Percentiles rank a stretch among this genome's conserved stretches.
Conservation (phyloP, 2,797 vertebrate species). For the Microctenopoma stevenorrisi region DNA sequence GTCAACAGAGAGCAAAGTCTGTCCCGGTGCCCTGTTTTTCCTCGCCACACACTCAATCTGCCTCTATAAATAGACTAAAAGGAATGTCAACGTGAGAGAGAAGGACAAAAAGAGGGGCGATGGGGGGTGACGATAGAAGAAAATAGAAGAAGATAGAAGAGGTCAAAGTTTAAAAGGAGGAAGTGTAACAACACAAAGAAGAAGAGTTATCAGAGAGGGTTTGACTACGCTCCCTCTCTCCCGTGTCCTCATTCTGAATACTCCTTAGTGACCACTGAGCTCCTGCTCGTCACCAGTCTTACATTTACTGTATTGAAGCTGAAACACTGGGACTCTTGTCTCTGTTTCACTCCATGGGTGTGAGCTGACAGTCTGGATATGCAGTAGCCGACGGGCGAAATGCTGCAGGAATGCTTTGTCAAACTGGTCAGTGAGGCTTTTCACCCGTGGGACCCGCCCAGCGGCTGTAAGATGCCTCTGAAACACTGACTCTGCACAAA, state of each 20-base stretch:
- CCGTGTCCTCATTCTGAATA: neutral
- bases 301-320: neutral
- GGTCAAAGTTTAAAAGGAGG: constrained; percentile 4
- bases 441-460: neutral
- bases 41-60: constrained; percentile 31
- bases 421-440: neutral
- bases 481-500: neutral
- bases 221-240: neutral
- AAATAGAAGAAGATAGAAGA: neutral
- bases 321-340: neutral
- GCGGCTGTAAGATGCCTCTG: neutral
- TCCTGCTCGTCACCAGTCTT: neutral
- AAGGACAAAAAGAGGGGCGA: constrained; percentile 29
- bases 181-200: neutral
- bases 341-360: no score
- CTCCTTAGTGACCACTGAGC: constrained; percentile 1
- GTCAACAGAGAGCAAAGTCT: constrained; percentile 15
- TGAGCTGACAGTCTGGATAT: neutral
- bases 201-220: no score
- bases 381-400: neutral
- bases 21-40: constrained; percentile 28
- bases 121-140: constrained; percentile 1
- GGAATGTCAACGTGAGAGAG: constrained; percentile 44
- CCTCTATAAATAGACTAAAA: constrained; percentile 51
- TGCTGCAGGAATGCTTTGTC: neutral